Evolutionary conservation across 2,113 vertebrate species (phyloP).

Genomic region (Nothocercus julius): DNA sequence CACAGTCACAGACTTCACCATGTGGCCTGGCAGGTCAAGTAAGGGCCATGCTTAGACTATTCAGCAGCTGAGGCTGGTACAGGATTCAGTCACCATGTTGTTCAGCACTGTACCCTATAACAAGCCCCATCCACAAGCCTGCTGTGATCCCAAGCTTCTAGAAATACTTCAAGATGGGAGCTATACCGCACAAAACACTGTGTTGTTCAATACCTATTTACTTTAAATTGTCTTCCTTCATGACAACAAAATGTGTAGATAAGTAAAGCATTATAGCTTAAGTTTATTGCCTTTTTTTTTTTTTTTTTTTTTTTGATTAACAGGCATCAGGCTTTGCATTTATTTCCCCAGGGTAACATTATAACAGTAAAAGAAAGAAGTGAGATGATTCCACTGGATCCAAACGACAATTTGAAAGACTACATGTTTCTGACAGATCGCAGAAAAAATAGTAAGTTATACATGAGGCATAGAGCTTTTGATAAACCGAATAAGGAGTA

Average conservation of each 20-base stretch:
- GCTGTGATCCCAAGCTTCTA: background rate
- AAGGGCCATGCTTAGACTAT: background rate
- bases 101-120: background rate
- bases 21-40: background rate
- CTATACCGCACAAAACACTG: background rate
- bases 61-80: background rate
- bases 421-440: background rate
- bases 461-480: background rate
- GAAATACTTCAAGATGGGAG: background rate
- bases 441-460: background rate
- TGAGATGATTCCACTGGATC: background rate
- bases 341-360: background rate
- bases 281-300: background rate
- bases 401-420: background rate
- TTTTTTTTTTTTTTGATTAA: background rate
- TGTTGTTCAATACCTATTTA: background rate
- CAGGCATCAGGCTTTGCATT: background rate
- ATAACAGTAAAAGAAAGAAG: background rate
- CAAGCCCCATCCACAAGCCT: background rate
- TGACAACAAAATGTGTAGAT: background rate
- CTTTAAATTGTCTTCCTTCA: background rate
- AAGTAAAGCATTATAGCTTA: background rate
- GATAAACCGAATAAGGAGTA: background rate
- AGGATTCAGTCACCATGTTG: background rate
- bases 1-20: background rate